Evolutionary conservation across 2,113 vertebrate genomes (phyloP).

Genomic region (Syngnathus scovelli): DNA sequence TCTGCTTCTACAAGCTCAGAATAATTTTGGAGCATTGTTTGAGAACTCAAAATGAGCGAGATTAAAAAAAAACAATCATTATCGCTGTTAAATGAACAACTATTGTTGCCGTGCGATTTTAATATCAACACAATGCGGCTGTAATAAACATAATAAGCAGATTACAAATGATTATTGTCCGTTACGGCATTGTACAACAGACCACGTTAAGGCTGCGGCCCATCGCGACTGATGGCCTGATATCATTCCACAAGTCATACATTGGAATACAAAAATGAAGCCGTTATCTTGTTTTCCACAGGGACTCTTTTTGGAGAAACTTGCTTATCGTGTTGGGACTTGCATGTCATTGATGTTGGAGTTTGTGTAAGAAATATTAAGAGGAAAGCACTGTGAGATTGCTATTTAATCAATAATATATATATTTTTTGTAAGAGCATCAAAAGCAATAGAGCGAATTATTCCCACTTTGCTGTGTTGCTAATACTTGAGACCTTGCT

Average conservation of each 20-base stretch:
- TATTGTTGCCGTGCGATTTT: slow-evolving; percentile 49
- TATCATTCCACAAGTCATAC: slow-evolving; percentile 28
- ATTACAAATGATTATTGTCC: slow-evolving; percentile 55
- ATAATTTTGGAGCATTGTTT: slow-evolving; percentile 59
- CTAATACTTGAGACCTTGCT: too few species aligned
- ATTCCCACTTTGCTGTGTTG: too few species aligned
- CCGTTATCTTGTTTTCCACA: slow-evolving; percentile 6
- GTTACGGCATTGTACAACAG: slow-evolving; percentile 28
- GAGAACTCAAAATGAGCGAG: slow-evolving; percentile 61
- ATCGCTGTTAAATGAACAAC: slow-evolving; percentile 65
- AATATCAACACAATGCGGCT: slow-evolving; percentile 50
- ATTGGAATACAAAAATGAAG: slow-evolving; percentile 28
- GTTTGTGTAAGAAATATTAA: not conserved
- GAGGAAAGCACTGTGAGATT: not conserved
- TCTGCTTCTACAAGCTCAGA: slow-evolving; percentile 51
- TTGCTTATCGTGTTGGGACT: slow-evolving; percentile 9
- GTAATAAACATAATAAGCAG: slow-evolving; percentile 56
- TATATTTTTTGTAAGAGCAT: too few species aligned
- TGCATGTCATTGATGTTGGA: not conserved
- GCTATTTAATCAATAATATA: not conserved
- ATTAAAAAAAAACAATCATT: slow-evolving; percentile 69
- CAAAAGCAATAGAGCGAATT: too few species aligned
- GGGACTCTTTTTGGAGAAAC: slow-evolving; percentile 14
- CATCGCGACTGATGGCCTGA: slow-evolving; percentile 22
- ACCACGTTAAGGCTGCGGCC: slow-evolving; percentile 11